Conservation (phyloP, 2,888 invertebrate genomes). For the Tetheella fluctuosa region DNA sequence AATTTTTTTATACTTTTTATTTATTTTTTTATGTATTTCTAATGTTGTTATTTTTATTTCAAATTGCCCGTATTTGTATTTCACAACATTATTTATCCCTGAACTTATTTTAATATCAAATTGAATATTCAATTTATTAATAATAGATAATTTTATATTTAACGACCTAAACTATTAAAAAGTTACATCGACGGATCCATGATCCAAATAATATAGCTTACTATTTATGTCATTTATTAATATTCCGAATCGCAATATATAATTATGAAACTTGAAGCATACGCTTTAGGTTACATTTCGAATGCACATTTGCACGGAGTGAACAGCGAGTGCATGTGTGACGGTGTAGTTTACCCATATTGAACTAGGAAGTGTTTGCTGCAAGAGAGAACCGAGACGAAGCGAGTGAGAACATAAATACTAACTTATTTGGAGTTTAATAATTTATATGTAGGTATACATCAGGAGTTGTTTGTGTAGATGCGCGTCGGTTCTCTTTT, state of each 20-base stretch:
- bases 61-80: conserved; percentile 30
- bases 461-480: no score
- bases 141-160: background rate
- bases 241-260: background rate
- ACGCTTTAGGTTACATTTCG: background rate
- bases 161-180: background rate
- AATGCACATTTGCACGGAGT: background rate
- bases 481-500: conserved; percentile 3
- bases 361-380: background rate
- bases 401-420: no score
- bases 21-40: conserved; percentile 11
- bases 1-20: background rate
- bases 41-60: conserved; percentile 18
- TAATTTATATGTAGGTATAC: no score
- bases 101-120: background rate
- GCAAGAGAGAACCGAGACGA: background rate
- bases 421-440: background rate
- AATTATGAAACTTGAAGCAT: background rate
- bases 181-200: background rate
- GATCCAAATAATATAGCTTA: background rate
- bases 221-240: background rate
- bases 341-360: background rate
- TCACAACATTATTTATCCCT: conserved; percentile 23
- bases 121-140: no score
- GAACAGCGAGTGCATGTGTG: background rate